phyloP scores from a whole-genome alignment of 2,797 vertebrate species.

The Molossus molossus region DNA sequence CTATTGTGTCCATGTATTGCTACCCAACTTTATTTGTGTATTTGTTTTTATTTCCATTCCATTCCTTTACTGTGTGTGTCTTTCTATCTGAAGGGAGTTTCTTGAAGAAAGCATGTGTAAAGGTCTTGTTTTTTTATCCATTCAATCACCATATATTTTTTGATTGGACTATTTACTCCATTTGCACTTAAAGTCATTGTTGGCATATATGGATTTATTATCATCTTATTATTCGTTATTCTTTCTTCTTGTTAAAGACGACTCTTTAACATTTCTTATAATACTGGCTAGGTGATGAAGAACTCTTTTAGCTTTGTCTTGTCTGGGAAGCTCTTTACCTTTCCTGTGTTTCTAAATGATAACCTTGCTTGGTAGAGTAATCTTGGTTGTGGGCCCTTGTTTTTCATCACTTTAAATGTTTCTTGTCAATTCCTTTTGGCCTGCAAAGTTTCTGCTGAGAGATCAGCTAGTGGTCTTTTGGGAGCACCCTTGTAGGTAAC shows the following conservation, averaged over 20 bases:
- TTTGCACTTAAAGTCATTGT: background rate
- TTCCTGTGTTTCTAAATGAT: too few relatives aligned
- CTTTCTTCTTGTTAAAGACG: background rate
- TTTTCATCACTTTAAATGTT: too few relatives aligned
- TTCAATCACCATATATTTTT: background rate
- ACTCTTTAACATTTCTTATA: background rate
- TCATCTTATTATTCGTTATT: background rate
- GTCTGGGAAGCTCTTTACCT: background rate
- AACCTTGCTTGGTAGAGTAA: too few relatives aligned
- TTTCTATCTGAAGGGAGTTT: background rate
- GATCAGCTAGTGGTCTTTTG: too few relatives aligned
- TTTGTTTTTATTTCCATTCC: background rate
- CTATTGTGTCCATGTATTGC: too few relatives aligned
- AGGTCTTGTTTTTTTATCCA: background rate
- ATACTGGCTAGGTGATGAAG: background rate
- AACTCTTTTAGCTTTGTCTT: background rate
- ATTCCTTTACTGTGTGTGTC: background rate
- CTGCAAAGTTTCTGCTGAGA: too few relatives aligned
- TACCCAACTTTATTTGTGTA: too few relatives aligned
- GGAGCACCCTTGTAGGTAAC: too few relatives aligned
- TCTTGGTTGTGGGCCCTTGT: too few relatives aligned
- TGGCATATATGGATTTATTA: background rate
- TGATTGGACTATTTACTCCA: background rate
- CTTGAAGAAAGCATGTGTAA: background rate
- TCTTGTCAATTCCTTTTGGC: too few relatives aligned